These are phyloP conservation scores for Aporophyla nigra DNA, from an alignment of 2,888 invertebrate species.

Conservation along the genomic window DNA sequence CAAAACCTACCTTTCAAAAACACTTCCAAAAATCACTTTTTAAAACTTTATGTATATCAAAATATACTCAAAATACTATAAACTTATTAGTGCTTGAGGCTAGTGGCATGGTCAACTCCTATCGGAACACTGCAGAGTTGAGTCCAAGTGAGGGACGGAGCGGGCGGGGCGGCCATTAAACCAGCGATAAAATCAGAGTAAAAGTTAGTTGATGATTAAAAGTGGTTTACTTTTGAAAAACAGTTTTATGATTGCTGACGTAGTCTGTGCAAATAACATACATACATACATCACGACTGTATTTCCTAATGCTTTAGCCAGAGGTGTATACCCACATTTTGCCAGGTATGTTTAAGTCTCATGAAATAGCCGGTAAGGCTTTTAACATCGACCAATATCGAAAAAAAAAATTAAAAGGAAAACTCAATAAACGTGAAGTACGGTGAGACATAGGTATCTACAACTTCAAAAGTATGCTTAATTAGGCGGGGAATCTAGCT, in stretches of 20 bases:
- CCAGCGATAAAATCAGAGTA: slow-evolving; percentile 58
- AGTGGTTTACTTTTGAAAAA: slow-evolving; percentile 37
- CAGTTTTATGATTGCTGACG: slow-evolving; percentile 40
- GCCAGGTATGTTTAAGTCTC: no score
- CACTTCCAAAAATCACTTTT: slow-evolving; percentile 39
- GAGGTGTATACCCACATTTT: no score
- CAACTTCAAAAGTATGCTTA: neutral
- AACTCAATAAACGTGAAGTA: no score
- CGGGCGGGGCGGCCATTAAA: slow-evolving; percentile 58
- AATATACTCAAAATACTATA: slow-evolving; percentile 46
- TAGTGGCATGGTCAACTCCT: slow-evolving; percentile 62
- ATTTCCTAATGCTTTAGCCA: no score
- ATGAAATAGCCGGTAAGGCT: no score
- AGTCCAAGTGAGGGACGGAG: slow-evolving; percentile 54
- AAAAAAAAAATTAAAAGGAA: no score
- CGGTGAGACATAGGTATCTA: no score
- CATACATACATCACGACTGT: no score
- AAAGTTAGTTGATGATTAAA: slow-evolving; percentile 51
- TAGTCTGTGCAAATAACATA: neutral
- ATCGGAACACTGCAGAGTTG: slow-evolving; percentile 58
- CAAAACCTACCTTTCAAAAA: slow-evolving; percentile 47
- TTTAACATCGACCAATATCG: no score
- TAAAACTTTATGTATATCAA: slow-evolving; percentile 46
- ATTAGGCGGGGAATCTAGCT: neutral
- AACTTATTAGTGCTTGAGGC: slow-evolving; percentile 42